Evolutionary conservation across 2,113 vertebrate genomes (phyloP), one percentile per base, ranked within the genome.

Genomic region (Ctenodactylus gundi): DNA sequence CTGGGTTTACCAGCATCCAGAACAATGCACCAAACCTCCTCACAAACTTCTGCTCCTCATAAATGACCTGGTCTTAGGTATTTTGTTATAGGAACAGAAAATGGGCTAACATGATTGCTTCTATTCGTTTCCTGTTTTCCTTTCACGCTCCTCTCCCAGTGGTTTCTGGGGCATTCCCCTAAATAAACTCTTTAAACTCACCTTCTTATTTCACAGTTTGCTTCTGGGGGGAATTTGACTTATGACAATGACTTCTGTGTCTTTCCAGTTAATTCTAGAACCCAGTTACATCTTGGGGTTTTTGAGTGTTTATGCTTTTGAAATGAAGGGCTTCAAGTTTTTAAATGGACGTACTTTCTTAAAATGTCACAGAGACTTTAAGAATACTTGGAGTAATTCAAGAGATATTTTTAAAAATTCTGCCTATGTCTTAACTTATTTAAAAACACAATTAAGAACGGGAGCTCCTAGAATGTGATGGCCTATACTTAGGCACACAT

Each of bases 351-450:
- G 90, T 93, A 82, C 18, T 34, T 81, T 96, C 77, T 36, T 39
- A 85, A 95, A 95, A 85, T 76, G 67, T 14, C 39, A 55, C 21
- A 72, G n/a, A 86, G 93, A 84, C 41, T 65, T 84, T 80, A 80
- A 96, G 64, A 96, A 34, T 36, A 78, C 94, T 95, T 94, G 62
- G 53, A 95, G 17, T 86, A 70, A 82, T 92, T 91, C 51, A 58
- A 85, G 27, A 90, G 77, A 65, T 20, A 80, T 88, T 93, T 85
- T 31, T 17, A 49, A 67, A 70, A 93, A 83, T 58, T 85, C 51
- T 72, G 34, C n/a, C 60, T 25, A 15, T 83, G 53, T 93, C 46
- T 95, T 92, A 82, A 93, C 91, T 94, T 34, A 72, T 92, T 91
- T 51, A 39, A 83, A 77, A 78, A 73, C 90, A 82, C 11, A 70